phyloP scores from a whole-genome alignment of 2,113 vertebrate species.

The Dryoscopus gambensis region DNA sequence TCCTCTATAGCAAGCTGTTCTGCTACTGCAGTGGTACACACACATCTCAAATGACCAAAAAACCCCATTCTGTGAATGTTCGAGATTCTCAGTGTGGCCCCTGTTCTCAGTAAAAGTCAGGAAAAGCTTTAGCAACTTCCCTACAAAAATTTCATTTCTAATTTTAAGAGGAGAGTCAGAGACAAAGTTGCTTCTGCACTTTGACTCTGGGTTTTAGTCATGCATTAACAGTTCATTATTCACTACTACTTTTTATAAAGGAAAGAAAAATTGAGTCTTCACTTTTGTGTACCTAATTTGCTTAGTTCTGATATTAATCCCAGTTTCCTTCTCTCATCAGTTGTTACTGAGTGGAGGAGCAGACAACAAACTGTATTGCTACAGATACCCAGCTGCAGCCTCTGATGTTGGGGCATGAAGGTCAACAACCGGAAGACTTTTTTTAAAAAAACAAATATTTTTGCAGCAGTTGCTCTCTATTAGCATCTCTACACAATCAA shows the following conservation, averaged over 20 bases:
- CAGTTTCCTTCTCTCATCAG: constrained; percentile 65
- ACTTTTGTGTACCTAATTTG: background rate
- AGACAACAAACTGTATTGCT: constrained; percentile 97
- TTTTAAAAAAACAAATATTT: background rate
- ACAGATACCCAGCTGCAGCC: constrained; percentile 80
- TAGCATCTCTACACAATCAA: background rate
- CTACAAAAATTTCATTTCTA: background rate
- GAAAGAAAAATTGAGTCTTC: background rate
- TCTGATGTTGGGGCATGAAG: constrained; percentile 86
- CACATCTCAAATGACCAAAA: rapidly evolving
- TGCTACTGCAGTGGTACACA: background rate
- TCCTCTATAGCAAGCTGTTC: background rate
- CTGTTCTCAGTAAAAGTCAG: background rate
- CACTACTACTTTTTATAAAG: background rate
- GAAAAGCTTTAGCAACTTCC: background rate
- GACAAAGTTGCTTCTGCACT: background rate
- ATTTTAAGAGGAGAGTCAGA: background rate
- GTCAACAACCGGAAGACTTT: background rate
- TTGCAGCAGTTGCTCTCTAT: background rate
- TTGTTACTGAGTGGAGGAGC: constrained; percentile 94
- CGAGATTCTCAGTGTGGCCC: background rate
- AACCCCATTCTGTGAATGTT: rapidly evolving
- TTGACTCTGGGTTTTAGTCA: background rate
- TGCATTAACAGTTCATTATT: background rate
- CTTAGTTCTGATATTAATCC: background rate